Base-by-base conservation (phyloP, 1,140 invertebrate species). In the Apis florea region DNA sequence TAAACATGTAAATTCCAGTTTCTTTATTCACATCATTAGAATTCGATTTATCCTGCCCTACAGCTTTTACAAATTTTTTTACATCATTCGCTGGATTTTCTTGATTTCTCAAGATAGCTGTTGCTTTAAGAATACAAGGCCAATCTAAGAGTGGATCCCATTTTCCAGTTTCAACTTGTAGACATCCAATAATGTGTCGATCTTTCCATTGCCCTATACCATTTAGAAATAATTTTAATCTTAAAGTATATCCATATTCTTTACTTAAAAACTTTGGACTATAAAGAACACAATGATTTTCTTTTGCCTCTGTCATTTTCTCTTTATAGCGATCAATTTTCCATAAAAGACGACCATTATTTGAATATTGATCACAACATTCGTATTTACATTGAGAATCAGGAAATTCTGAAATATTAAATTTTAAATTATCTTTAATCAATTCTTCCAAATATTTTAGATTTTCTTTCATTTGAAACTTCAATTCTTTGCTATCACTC, bases 181-280 rank as follows among this genome's bases (percentile, higher is more conserved):
- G 90, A 19, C 95, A 96, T 3, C 95, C 94, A 12, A 96, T 96
- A 67, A 96, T 88, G 86, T 97, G 95, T 0, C 96, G 94, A 0
- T 95, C 96, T 86, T 95, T 96, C 96, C 96, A 96, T 79, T 96
- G 96, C 10, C 96, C 96, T 53, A 96, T 94, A 13, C 96, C 96
- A 85, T 97, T 97, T 26, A 96, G 86, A 88, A 95, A 95, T 9
- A 96, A 90, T 82, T 96, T 95, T 40, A 96, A 92, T 90, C 96
- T 94, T 19, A 97, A 84, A 4, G 95, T 95, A 90, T 97, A 97
- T n/a, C 96, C 96, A 85, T 95, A 96, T 82, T 95, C 95, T 86
- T 94, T 95, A 24, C 95, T 95, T 17, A 95, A 94, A 89, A 97
- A 97, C 71, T 95, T 91, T 4, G 96, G 95, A 89, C 96, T 96